phyloP scores from a whole-genome alignment of 1,140 invertebrate species.

The Drosophila repleta region DNA sequence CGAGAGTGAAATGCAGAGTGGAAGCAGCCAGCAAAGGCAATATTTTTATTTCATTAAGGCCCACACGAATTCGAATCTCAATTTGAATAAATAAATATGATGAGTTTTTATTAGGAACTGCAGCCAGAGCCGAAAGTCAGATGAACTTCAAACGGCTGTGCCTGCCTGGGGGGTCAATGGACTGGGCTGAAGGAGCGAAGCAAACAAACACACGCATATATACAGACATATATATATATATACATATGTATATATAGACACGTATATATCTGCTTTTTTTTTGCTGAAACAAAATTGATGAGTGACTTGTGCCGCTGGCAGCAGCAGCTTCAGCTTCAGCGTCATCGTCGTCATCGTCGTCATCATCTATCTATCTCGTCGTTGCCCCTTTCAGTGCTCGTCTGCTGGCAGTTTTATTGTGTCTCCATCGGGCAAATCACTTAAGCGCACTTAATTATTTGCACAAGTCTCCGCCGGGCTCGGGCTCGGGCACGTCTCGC shows the following conservation, averaged over 20 bases:
- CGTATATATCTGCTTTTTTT: not conserved
- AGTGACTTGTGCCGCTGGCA: slow-evolving; percentile 50
- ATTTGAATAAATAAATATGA: slow-evolving; percentile 23
- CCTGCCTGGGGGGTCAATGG: slow-evolving; percentile 35
- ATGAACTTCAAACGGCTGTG: slow-evolving; percentile 38
- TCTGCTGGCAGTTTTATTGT: slow-evolving; percentile 19
- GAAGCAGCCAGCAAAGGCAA: too few relatives aligned
- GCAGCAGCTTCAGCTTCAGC: slow-evolving; percentile 30
- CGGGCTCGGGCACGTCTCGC: slow-evolving; percentile 64
- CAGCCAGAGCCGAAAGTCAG: slow-evolving; percentile 1
- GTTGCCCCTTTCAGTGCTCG: not conserved
- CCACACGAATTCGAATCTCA: not conserved
- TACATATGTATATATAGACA: not conserved
- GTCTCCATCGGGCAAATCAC: slow-evolving; percentile 70
- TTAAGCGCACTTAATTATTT: slow-evolving; percentile 82
- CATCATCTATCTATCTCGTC: slow-evolving; percentile 18
- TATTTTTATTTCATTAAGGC: not conserved
- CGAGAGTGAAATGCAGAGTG: too few relatives aligned
- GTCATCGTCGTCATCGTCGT: slow-evolving; percentile 33
- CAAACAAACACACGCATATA: not conserved
- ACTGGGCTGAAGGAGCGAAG: slow-evolving; percentile 19
- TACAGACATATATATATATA: not conserved
- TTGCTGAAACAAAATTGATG: slow-evolving; percentile 52
- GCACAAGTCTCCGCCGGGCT: slow-evolving; percentile 78
- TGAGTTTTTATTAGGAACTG: not conserved